phyloP scores from a whole-genome alignment of 2,888 invertebrate genomes.

The Thecocarcelia acutangulata region DNA sequence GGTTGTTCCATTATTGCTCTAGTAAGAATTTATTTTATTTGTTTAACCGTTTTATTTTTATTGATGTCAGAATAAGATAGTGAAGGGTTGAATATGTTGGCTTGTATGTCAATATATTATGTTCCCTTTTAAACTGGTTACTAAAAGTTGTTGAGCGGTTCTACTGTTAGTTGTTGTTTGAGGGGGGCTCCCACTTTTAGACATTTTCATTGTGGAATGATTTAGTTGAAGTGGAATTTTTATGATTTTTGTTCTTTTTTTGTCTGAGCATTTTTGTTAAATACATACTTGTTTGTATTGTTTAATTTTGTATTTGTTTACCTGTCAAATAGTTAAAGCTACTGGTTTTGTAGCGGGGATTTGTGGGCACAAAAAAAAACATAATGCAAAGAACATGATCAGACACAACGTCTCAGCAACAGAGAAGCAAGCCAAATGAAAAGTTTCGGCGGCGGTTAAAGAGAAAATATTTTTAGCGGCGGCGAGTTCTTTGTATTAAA shows the following conservation, averaged over 20 bases:
- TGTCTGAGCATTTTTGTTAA: background rate
- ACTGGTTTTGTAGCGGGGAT: slow-evolving; percentile 9
- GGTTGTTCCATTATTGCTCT: slow-evolving; percentile 43
- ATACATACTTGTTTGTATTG: slow-evolving; percentile 9
- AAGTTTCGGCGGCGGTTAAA: no score
- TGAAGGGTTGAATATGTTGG: background rate
- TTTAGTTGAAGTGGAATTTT: background rate
- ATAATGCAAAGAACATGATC: no score
- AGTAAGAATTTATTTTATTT: slow-evolving; percentile 35
- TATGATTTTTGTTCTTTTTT: background rate
- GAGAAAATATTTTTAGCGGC: no score
- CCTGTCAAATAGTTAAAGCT: slow-evolving; percentile 56
- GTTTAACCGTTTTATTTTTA: slow-evolving; percentile 25
- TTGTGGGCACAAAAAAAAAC: no score
- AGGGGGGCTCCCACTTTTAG: background rate
- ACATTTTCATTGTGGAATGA: background rate
- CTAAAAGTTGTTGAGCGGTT: background rate
- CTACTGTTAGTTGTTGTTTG: background rate
- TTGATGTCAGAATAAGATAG: slow-evolving; percentile 27
- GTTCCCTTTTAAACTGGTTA: slow-evolving; percentile 8
- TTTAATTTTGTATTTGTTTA: slow-evolving; percentile 33
- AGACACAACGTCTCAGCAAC: no score
- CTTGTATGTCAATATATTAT: slow-evolving; percentile 23
- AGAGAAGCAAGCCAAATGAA: no score
- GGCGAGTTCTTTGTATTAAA: no score